phyloP scores from a whole-genome alignment of 2,113 vertebrate species.

The Peromyscus maniculatus region DNA sequence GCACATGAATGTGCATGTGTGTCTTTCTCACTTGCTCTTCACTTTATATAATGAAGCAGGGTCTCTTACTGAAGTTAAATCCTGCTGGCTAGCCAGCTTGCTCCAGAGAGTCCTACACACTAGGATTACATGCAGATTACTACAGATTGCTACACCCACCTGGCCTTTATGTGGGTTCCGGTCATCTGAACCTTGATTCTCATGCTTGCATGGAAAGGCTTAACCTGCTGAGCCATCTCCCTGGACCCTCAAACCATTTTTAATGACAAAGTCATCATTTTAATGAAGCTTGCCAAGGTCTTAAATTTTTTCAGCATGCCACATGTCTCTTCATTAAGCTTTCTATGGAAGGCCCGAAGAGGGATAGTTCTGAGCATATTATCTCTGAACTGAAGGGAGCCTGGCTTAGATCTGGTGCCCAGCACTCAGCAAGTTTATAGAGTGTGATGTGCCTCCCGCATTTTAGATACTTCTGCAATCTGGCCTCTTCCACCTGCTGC shows the following conservation, averaged over 20 bases:
- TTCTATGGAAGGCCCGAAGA: constrained; percentile 28
- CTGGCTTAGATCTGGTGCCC: background rate
- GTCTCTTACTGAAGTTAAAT: background rate
- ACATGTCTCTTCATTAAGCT: constrained; percentile 24
- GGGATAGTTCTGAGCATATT: constrained; percentile 12
- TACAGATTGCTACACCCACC: too few relatives aligned
- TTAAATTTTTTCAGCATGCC: background rate
- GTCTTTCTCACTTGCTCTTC: background rate
- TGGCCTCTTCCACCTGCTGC: background rate
- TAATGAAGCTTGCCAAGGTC: background rate
- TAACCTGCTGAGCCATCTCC: background rate
- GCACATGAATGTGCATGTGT: background rate
- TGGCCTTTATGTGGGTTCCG: background rate
- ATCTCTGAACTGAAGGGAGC: background rate
- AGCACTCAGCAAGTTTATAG: background rate
- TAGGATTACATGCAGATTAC: background rate
- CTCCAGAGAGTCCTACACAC: background rate
- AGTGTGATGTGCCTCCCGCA: fast-evolving
- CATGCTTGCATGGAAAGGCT: background rate
- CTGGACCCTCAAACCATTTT: background rate
- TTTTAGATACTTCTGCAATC: background rate
- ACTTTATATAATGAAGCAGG: background rate
- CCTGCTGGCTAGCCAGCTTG: background rate
- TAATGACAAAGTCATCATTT: constrained; percentile 27
- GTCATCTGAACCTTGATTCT: background rate